Base-by-base conservation (phyloP, 2,888 invertebrate species). In the Endomychus coccineus region DNA sequence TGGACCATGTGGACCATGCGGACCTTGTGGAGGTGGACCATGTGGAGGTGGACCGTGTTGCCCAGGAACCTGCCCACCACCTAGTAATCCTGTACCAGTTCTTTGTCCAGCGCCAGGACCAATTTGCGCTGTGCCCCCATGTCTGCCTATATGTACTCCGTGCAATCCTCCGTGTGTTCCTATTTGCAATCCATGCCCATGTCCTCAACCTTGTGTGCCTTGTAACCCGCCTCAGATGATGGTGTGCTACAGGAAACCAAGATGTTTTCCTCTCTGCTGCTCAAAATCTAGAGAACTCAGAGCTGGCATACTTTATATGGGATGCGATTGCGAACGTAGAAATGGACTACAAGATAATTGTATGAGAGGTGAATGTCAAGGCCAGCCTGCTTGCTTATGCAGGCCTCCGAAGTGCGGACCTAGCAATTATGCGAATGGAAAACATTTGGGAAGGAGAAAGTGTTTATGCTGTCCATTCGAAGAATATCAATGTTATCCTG, bases 301-400 rank as follows among this genome's bases (percentile, higher is more conserved):
- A 3, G 66, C 61, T 21, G 66, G 75, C 21, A 63, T 71, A 34
- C 62, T 77, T 44, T 71, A 72, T 42, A 65, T 68, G 7, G 71
- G 71, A 21, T 77, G 77, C 46, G 71, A 73, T 25, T 77, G 77
- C 52, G 68, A 71, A 41, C 71, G 69, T 51, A 62, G 70, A 6
- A 74, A 77, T 47, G 77, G 77, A 4, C 59, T 77, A 13, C 77
- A 77, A 52, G 71, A 74, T 39, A 69, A 73, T 41, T 77, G 76
- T 49, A 71, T 68, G 1, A 62, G 75, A 34, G 61, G 64, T 3
- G 59, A 66, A 24, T 75, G 75, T 44, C 66, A 65, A 40, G 71
- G 71, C 19, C 54, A 65, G 3, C 68, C 68, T 0, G 60, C 56
- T 15, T 72, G 73, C 47, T 52, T 67, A 45, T 61, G 60, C 29